Conservation (phyloP, 2,888 invertebrate genomes). For the Yponomeuta cagnagella region DNA sequence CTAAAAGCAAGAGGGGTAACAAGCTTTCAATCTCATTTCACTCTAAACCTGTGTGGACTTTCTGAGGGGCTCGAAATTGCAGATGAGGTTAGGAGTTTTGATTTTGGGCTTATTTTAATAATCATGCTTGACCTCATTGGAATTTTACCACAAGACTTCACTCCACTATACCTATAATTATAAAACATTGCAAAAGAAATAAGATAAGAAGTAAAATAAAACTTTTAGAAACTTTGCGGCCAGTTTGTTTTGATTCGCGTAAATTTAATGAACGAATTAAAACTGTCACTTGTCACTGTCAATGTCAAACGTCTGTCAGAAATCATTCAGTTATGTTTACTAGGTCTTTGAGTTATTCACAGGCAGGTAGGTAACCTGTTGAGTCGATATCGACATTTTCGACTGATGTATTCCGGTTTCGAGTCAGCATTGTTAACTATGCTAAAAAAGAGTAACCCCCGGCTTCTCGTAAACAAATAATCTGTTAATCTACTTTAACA, state of each 20-base stretch:
- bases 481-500: no score
- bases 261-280: background rate
- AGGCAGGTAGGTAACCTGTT: no score
- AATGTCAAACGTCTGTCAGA: background rate
- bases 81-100: background rate
- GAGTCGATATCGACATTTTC: no score
- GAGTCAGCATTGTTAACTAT: no score
- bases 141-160: background rate
- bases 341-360: no score
- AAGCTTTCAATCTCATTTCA: background rate
- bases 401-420: no score
- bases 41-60: background rate
- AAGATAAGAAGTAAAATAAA: background rate
- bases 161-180: background rate
- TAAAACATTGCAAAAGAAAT: no score
- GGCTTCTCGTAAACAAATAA: no score
- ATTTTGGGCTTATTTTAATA: background rate
- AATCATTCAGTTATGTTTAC: background rate
- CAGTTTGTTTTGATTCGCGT: background rate
- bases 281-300: background rate
- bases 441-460: no score
- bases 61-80: constrained; percentile 15
- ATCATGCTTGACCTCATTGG: background rate
- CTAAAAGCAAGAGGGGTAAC: constrained; percentile 52
- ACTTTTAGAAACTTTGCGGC: background rate